Percentiles rank a stretch among this genome's conserved stretches.
Evolutionary conservation across 2,113 vertebrate genomes (phyloP).

Genomic region (Gopherus flavomarginatus): DNA sequence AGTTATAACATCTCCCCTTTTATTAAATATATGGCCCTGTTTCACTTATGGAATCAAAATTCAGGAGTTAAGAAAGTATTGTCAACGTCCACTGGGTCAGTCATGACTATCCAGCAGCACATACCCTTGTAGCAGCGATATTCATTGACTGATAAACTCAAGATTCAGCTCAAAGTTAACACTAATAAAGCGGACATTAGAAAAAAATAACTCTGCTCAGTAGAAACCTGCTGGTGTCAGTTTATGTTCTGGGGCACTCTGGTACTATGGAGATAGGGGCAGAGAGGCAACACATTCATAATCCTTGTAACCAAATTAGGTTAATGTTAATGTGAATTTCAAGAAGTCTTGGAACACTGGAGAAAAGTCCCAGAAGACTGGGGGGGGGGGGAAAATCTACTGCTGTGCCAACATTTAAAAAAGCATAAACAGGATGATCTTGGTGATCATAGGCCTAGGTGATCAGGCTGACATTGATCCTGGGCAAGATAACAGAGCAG

Average conservation of each 20-base stretch:
- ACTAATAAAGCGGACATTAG: neutral
- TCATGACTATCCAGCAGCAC: neutral
- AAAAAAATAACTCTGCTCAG: neutral
- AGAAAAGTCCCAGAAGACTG: neutral
- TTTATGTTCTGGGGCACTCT: neutral
- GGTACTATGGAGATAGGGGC: neutral
- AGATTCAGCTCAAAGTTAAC: no score
- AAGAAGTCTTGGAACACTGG: neutral
- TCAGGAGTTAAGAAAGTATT: neutral
- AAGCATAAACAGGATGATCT: neutral
- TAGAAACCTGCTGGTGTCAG: neutral
- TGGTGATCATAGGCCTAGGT: neutral
- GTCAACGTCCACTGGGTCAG: neutral
- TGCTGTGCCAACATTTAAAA: neutral
- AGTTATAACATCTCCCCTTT: neutral
- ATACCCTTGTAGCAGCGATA: neutral
- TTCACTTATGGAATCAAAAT: neutral
- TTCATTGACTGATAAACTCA: neutral
- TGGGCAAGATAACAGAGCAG: neutral
- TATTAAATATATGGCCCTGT: neutral
- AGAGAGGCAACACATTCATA: neutral
- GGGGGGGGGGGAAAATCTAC: neutral
- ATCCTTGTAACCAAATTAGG: neutral
- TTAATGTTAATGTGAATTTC: neutral
- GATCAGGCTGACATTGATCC: neutral